Percentiles rank a stretch among this genome's conserved stretches.
Conservation (phyloP, 2,888 invertebrate species). For the Drosophila quinaria region DNA sequence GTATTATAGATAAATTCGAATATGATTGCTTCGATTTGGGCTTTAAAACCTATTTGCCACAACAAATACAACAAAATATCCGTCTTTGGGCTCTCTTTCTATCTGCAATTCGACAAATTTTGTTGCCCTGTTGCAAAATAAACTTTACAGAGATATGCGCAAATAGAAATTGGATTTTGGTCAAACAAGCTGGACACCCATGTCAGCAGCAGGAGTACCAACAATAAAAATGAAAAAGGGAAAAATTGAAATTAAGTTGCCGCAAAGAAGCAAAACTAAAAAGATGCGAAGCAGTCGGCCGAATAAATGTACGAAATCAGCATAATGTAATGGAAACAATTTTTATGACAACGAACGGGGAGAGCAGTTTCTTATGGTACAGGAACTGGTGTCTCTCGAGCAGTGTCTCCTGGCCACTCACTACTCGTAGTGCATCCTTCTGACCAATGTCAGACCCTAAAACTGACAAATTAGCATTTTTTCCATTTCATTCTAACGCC, state of each 20-base stretch:
- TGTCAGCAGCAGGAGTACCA: slow-evolving; percentile 44
- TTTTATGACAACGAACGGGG: slow-evolving; percentile 71
- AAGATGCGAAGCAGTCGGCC: slow-evolving; percentile 57
- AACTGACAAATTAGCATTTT: slow-evolving; percentile 82
- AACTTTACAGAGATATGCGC: slow-evolving; percentile 64
- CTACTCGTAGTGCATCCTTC: slow-evolving; percentile 11
- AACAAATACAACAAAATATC: slow-evolving; percentile 17
- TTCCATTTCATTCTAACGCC: slow-evolving; percentile 72
- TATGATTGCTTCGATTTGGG: slow-evolving; percentile 49
- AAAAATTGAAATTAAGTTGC: slow-evolving; percentile 75
- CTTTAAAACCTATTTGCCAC: slow-evolving; percentile 51
- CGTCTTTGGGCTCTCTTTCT: slow-evolving; percentile 15
- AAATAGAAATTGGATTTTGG: slow-evolving; percentile 75
- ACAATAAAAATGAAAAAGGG: slow-evolving; percentile 17
- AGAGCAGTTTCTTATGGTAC: slow-evolving; percentile 23
- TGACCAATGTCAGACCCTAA: slow-evolving; percentile 78
- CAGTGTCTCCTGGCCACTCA: slow-evolving; percentile 5
- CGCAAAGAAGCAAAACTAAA: slow-evolving; percentile 52
- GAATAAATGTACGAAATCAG: slow-evolving; percentile 81
- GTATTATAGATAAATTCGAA: slow-evolving; percentile 51
- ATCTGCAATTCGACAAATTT: slow-evolving; percentile 28
- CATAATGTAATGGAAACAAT: slow-evolving; percentile 83
- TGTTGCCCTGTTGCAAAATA: slow-evolving; percentile 61
- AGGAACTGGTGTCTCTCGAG: slow-evolving; percentile 1
- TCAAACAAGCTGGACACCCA: slow-evolving; percentile 56